These are phyloP conservation scores for Echinops telfairi DNA, from an alignment of 2,113 vertebrate genomes.

Conservation along the genomic window DNA sequence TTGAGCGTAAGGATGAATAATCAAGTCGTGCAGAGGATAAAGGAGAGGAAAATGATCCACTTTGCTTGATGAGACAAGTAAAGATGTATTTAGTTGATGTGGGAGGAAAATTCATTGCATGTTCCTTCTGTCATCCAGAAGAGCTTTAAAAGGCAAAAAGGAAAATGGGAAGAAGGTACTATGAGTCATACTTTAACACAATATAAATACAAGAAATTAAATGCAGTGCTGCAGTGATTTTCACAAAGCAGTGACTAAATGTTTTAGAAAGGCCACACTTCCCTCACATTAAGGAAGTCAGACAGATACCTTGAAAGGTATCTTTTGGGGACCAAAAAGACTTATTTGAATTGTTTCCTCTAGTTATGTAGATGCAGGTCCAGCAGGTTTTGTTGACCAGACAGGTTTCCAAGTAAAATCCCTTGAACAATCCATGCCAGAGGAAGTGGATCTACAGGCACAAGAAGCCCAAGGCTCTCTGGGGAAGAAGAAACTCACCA, in stretches of 20 bases:
- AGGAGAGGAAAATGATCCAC: not conserved
- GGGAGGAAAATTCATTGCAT: conserved; percentile 9
- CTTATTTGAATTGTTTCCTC: not conserved
- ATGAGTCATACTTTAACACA: conserved; percentile 58
- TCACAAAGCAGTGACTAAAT: conserved; percentile 27
- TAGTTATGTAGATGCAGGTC: not conserved
- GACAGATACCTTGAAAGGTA: not conserved
- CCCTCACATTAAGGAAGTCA: conserved; percentile 28
- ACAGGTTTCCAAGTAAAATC: not conserved
- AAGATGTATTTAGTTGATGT: not conserved
- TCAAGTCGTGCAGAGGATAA: not conserved
- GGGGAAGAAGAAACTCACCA: not conserved
- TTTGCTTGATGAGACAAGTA: not conserved
- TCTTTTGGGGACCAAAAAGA: conserved; percentile 12
- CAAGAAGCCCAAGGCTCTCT: not conserved
- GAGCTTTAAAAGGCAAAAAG: conserved; percentile 42
- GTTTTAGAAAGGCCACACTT: conserved; percentile 40
- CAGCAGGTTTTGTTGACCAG: not conserved
- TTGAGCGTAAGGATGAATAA: not conserved
- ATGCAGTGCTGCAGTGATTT: not conserved
- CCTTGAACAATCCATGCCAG: not conserved
- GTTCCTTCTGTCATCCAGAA: not conserved
- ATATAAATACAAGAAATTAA: conserved; percentile 44
- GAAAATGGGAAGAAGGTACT: conserved; percentile 24
- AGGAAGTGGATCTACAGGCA: not conserved